Evolutionary conservation across 2,113 vertebrate genomes (phyloP), one percentile per base, ranked within the genome.

Genomic region (Sterrhoptilus dennistouni): DNA sequence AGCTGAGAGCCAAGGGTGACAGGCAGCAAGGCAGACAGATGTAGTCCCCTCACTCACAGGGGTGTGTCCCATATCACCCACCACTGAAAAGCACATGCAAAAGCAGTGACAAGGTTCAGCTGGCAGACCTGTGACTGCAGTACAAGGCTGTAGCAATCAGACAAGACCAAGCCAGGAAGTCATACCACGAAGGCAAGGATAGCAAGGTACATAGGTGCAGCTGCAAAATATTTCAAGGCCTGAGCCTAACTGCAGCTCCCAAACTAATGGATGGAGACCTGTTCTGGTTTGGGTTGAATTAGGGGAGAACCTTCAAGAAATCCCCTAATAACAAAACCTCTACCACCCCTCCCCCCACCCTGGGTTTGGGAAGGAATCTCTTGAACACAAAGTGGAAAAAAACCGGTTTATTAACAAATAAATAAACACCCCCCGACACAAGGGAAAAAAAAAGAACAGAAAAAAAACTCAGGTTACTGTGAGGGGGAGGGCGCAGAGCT

Each of bases 211-310:
- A 3, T 16, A 56, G 11, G 25, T 42, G 18, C 20, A 36, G 16
- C 29, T 56, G 29, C 0, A 0, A 18, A 0, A 1, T 8, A 69
- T 7, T 29, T 53, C 3, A 0, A 14, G 20, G 7, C 33, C 25
- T 82, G 21, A 82, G 12, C 23, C 49, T 12, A 50, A 25, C 42
- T 59, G 33, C 16, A 82, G 29, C 16, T 79, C 52, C 16, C 31
- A 65, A 47, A 69, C 1, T 9, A 38, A 70, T 16, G 27, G 14
- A 33, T 38, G 12, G 35, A 66, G 21, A 56, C n/a, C n/a, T n/a
- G n/a, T n/a, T n/a, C n/a, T n/a, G n/a, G n/a, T n/a, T n/a, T n/a
- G n/a, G n/a, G n/a, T n/a, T n/a, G n/a, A n/a, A n/a, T n/a, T n/a
- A n/a, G n/a, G n/a, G n/a, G n/a, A n/a, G n/a, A n/a, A n/a, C n/a